A percentile compares a stretch with the other conserved stretches of the same genome.
phyloP scores from a whole-genome alignment of 2,888 invertebrate genomes.

The Chorisops tibialis region DNA sequence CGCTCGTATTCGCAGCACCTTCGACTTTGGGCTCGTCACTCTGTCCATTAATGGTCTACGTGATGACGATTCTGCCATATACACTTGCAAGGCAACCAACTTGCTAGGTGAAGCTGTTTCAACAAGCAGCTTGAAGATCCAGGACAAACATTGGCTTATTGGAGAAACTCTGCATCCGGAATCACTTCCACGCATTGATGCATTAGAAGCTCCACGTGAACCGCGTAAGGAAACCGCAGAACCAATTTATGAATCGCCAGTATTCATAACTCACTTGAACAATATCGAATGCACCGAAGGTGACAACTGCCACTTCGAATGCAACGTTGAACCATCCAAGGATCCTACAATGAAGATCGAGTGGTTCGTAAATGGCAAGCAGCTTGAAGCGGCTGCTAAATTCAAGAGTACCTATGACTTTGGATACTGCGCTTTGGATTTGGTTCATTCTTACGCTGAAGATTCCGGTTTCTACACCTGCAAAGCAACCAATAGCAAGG shows the following conservation, averaged over 20 bases:
- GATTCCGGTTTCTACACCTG: slow-evolving; percentile 91
- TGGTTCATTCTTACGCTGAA: slow-evolving; percentile 82
- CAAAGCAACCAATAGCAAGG: slow-evolving; percentile 83
- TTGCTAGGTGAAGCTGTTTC: slow-evolving; percentile 92
- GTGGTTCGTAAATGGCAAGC: slow-evolving; percentile 93
- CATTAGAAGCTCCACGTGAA: slow-evolving; percentile 76
- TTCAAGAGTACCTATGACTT: slow-evolving; percentile 94
- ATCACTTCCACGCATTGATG: slow-evolving; percentile 79
- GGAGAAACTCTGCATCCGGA: slow-evolving; percentile 86
- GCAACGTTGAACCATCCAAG: slow-evolving; percentile 86
- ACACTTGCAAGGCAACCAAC: slow-evolving; percentile 92
- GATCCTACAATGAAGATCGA: slow-evolving; percentile 88
- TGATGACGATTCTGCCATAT: slow-evolving; percentile 90
- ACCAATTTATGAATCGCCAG: slow-evolving; percentile 77
- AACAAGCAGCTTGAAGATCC: slow-evolving; percentile 83
- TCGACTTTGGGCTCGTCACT: slow-evolving; percentile 95
- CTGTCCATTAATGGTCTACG: slow-evolving; percentile 83
- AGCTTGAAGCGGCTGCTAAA: slow-evolving; percentile 81
- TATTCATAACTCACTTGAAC: slow-evolving; percentile 86
- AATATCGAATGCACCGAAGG: slow-evolving; percentile 86
- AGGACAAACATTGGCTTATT: slow-evolving; percentile 83
- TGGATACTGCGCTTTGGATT: slow-evolving; percentile 89
- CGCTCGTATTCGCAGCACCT: slow-evolving; percentile 86
- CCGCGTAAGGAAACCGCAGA: slow-evolving; percentile 68
- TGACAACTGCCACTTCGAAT: slow-evolving; percentile 85